Conservation (phyloP, 1,140 invertebrate genomes). For the Aleiodes sp. region DNA sequence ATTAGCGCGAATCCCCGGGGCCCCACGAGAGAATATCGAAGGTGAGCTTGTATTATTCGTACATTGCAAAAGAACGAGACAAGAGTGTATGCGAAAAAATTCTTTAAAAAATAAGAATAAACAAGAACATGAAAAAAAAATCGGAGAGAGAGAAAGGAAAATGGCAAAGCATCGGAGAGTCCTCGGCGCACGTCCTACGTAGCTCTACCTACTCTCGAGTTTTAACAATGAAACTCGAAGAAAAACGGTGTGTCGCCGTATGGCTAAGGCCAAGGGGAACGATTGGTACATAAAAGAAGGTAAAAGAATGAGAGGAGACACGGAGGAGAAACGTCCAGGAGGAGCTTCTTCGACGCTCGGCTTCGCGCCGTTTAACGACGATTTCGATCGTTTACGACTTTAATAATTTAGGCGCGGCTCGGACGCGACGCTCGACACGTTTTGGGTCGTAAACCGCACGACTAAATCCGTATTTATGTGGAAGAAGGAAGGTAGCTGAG, state of each 20-base stretch:
- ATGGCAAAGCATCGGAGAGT: neutral
- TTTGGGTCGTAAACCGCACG: slow-evolving; percentile 64
- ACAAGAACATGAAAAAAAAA: neutral
- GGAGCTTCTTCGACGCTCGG: slow-evolving; percentile 43
- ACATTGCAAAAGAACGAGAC: neutral
- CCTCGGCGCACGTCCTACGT: slow-evolving; percentile 15
- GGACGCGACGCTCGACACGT: slow-evolving; percentile 64
- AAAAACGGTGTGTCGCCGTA: slow-evolving; percentile 48
- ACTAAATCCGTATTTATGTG: slow-evolving; percentile 66
- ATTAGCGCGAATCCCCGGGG: slow-evolving; percentile 5
- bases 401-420: slow-evolving; percentile 66
- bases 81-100: neutral
- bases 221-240: slow-evolving; percentile 50
- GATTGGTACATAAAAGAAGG: slow-evolving; percentile 21
- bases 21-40: slow-evolving; percentile 22
- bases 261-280: slow-evolving; percentile 38
- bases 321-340: slow-evolving; percentile 27
- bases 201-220: slow-evolving; percentile 26
- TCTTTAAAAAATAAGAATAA: slow-evolving; percentile 10
- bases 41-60: neutral
- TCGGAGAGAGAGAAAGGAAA: neutral
- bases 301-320: slow-evolving; percentile 21
- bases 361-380: slow-evolving; percentile 61
- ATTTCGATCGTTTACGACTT: slow-evolving; percentile 67
- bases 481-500: slow-evolving; percentile 55